Evolutionary conservation across 2,797 vertebrate genomes (phyloP), one percentile per base, ranked within the genome.

Genomic region (Catharus ustulatus): DNA sequence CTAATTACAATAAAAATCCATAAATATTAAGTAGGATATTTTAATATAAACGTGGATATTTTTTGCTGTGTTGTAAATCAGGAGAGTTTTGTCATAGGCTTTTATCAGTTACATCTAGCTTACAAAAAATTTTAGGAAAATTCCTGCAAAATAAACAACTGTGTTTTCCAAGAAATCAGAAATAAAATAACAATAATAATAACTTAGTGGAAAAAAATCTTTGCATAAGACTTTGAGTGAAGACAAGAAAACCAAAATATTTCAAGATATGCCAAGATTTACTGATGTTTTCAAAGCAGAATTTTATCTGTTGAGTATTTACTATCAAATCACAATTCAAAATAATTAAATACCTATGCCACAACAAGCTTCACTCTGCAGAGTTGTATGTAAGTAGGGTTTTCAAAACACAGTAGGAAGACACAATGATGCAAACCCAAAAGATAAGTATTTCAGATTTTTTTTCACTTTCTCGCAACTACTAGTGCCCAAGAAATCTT

Each of bases 361-460:
- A 8, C 51, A 52, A 48, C 6, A 83, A 26, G 7, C 7, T 27
- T 54, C 45, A 34, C 5, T 43, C 3, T 69, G 23, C 5, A 10
- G 10, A n/a, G 10, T 5, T 87, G 20, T 22, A 32, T 1, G 1
- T n/a, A n/a, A n/a, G 11, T 1, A 7, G 14, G 5, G 2, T 45
- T 69, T 85, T 46, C 38, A 72, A 62, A 88, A 42, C 26, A 2
- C 4, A 34, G 18, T 8, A 43, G 27, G 21, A 83, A 29, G 16
- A 34, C 10, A n/a, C 15, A 30, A 15, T 2, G 11, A 26, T 23
- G n/a, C 8, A 55, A 24, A 76, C 24, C 54, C 30, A 54, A 67
- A 67, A 67, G 11, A 13, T 3, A 1, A 82, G 1, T 4, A 49
- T 38, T 63, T 42, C 51, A 55, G 36, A 63, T 11, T 45, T 38